A percentile compares a stretch with the other conserved stretches of the same genome.
Evolutionary conservation across 1,140 invertebrate species (phyloP).

Genomic region (Penaeus indicus): DNA sequence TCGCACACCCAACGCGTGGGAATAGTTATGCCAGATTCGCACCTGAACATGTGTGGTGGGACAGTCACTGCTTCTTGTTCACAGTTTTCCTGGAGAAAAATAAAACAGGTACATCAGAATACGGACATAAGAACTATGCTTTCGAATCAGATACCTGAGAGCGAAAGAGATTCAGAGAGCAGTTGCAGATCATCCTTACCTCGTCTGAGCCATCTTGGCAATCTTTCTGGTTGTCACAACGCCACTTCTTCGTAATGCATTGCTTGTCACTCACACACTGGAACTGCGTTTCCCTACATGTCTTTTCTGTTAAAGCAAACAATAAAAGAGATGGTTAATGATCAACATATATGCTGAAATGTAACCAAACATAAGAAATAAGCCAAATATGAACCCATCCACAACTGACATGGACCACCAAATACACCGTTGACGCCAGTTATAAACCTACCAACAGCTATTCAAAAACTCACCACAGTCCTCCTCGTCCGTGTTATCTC

Average conservation of each 20-base stretch:
- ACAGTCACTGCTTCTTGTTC: not conserved
- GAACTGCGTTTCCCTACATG: conserved; percentile 67
- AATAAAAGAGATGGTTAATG: not conserved
- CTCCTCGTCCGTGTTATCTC: conserved; percentile 85
- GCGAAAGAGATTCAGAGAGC: not conserved
- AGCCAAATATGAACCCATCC: too few relatives aligned
- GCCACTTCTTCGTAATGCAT: conserved; percentile 68
- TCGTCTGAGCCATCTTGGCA: conserved; percentile 67
- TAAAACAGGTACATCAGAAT: not conserved
- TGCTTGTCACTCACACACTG: conserved; percentile 70
- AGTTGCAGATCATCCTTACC: conserved; percentile 5
- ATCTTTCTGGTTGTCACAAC: conserved; percentile 68
- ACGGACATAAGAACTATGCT: not conserved
- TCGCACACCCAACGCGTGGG: conserved; percentile 84
- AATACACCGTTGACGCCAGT: too few relatives aligned
- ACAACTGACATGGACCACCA: too few relatives aligned
- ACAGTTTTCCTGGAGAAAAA: conserved; percentile 29
- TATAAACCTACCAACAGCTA: too few relatives aligned
- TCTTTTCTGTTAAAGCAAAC: not conserved
- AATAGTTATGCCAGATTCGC: conserved; percentile 78
- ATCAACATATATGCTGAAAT: not conserved
- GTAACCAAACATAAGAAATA: not conserved
- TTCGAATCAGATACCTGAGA: not conserved
- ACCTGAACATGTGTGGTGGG: conserved; percentile 72
- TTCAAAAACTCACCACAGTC: conserved; percentile 67